Evolutionary conservation across 2,113 vertebrate species (phyloP).

Genomic region (Orientallactaga bullata): DNA sequence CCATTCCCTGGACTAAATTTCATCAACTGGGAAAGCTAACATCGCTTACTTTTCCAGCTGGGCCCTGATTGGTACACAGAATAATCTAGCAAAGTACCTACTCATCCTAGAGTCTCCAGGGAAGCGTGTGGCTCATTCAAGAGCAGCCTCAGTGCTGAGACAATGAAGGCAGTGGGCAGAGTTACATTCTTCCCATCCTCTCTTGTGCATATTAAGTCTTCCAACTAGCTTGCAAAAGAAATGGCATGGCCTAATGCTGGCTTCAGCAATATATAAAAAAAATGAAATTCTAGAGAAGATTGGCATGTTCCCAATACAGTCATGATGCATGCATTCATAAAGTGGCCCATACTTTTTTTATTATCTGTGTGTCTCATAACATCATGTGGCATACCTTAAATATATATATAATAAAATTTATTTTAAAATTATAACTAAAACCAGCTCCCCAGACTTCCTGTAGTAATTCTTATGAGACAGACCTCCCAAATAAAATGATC

Average conservation of each 20-base stretch:
- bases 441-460: neutral
- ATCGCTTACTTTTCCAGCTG: neutral
- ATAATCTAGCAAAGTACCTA: neutral
- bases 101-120: neutral
- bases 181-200: neutral
- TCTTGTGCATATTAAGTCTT: neutral
- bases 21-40: neutral
- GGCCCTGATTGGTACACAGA: neutral
- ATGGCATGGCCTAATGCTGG: neutral
- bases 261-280: neutral
- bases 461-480: neutral
- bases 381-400: neutral
- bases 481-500: neutral
- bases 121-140: neutral
- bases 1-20: neutral
- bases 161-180: neutral
- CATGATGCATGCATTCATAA: neutral
- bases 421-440: constrained; percentile 10
- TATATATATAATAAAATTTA: neutral
- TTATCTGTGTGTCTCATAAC: neutral
- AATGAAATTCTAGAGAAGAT: neutral
- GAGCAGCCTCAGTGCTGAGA: neutral
- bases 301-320: neutral
- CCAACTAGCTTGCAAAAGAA: neutral
- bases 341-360: neutral